Evolutionary conservation across 2,797 vertebrate genomes (phyloP).

Genomic region (Rallus crepitans): DNA sequence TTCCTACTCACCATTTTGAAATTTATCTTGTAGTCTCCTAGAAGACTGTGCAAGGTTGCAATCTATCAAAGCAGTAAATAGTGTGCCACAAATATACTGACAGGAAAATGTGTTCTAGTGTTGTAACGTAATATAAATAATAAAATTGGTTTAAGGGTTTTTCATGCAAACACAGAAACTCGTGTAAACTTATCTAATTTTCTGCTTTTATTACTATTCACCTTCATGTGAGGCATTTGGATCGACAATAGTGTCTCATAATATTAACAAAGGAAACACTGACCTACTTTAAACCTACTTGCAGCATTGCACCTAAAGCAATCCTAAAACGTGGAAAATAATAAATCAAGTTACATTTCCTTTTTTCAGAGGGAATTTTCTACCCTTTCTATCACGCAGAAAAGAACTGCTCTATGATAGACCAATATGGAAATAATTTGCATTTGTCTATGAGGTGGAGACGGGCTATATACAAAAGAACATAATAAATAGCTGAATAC

Average conservation of each 20-base stretch:
- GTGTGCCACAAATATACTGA: conserved; percentile 7
- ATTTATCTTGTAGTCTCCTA: neutral
- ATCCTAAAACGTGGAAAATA: conserved; percentile 55
- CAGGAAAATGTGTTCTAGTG: conserved; percentile 29
- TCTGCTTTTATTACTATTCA: conserved; percentile 13
- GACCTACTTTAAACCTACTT: conserved; percentile 32
- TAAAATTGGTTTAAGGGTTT: conserved; percentile 29
- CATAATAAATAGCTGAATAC: conserved; percentile 7
- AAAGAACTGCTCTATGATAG: conserved; percentile 42
- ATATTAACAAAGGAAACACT: conserved; percentile 51
- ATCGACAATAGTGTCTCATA: conserved; percentile 38
- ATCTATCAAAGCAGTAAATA: neutral
- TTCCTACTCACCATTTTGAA: neutral
- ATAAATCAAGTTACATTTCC: conserved; percentile 63
- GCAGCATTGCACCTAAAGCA: conserved; percentile 15
- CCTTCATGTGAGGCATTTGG: conserved; percentile 53
- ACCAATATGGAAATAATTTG: conserved; percentile 59
- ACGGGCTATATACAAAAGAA: conserved; percentile 21
- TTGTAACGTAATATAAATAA: conserved; percentile 37
- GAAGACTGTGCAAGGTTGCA: neutral
- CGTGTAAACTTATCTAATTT: neutral
- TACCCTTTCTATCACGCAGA: conserved; percentile 54
- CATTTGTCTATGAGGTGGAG: conserved; percentile 31
- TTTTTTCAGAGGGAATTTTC: conserved; percentile 39
- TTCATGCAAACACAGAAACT: neutral